A percentile compares a stretch with the other conserved stretches of the same genome.
Evolutionary conservation across 2,888 invertebrate genomes (phyloP).

Genomic region (Mesochorus sp.): DNA sequence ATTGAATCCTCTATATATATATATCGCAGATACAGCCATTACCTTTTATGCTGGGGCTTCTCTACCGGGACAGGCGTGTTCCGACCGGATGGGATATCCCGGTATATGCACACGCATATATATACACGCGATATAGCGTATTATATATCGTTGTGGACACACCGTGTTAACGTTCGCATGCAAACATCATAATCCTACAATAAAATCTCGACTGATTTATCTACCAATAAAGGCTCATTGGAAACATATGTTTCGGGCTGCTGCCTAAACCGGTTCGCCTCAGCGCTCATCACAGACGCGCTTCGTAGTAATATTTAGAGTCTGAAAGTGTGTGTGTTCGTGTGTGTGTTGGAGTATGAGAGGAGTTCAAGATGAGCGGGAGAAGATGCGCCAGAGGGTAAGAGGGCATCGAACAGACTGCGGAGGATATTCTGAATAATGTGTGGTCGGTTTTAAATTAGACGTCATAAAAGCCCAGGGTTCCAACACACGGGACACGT

Average conservation of each 20-base stretch:
- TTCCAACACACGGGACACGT: slow-evolving; percentile 21
- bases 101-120: neutral
- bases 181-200: slow-evolving; percentile 74
- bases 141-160: slow-evolving; percentile 5
- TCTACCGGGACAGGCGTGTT: neutral
- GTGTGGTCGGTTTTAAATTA: slow-evolving; percentile 76
- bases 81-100: slow-evolving; percentile 1
- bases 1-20: neutral
- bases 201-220: slow-evolving; percentile 78
- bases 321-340: too few relatives aligned
- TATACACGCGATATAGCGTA: neutral
- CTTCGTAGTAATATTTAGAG: slow-evolving; percentile 20
- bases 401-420: slow-evolving; percentile 46
- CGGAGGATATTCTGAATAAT: slow-evolving; percentile 71
- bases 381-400: slow-evolving; percentile 9
- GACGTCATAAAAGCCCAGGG: slow-evolving; percentile 68
- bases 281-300: neutral
- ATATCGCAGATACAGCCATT: neutral
- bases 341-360: neutral
- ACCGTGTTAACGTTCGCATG: slow-evolving; percentile 2
- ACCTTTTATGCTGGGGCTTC: neutral
- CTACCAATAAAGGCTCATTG: slow-evolving; percentile 77
- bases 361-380: slow-evolving; percentile 17
- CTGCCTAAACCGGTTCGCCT: slow-evolving; percentile 77
- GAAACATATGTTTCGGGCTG: slow-evolving; percentile 75